Evolutionary conservation across 37 sponge, comb jelly and placozoan genomes (phyloP).

Genomic region (Bolinopsis microptera): DNA sequence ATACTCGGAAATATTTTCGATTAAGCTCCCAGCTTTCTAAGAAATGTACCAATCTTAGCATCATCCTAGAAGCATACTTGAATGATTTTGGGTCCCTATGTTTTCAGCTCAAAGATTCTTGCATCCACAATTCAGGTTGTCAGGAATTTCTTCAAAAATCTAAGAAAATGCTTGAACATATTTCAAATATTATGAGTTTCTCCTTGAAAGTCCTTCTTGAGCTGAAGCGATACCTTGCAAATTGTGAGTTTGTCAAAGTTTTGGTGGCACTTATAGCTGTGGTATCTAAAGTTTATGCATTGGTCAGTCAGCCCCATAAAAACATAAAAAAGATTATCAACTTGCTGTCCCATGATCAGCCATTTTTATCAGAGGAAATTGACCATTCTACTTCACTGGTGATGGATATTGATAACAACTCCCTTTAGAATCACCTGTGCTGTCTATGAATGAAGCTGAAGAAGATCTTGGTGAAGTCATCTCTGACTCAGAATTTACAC

Average conservation of each 20-base stretch:
- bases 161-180: neutral
- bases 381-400: neutral
- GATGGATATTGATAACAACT: neutral
- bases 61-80: neutral
- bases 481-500: neutral
- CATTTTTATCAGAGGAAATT: neutral
- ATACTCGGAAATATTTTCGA: slow-evolving; percentile 17
- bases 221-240: neutral
- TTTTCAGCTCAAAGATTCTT: neutral
- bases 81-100: neutral
- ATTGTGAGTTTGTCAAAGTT: slow-evolving; percentile 39
- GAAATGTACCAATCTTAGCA: neutral
- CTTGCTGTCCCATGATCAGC: neutral
- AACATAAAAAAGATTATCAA: neutral
- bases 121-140: neutral
- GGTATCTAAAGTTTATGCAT: neutral
- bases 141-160: neutral
- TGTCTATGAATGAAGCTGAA: neutral
- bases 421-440: neutral
- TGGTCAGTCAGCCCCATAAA: neutral
- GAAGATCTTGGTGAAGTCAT: neutral
- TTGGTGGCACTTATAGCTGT: neutral
- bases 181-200: neutral
- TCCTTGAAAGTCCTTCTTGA: neutral
- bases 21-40: neutral